These are phyloP conservation scores for Drosophila anceps DNA, from an alignment of 2,888 invertebrate genomes.

Conservation along the genomic window DNA sequence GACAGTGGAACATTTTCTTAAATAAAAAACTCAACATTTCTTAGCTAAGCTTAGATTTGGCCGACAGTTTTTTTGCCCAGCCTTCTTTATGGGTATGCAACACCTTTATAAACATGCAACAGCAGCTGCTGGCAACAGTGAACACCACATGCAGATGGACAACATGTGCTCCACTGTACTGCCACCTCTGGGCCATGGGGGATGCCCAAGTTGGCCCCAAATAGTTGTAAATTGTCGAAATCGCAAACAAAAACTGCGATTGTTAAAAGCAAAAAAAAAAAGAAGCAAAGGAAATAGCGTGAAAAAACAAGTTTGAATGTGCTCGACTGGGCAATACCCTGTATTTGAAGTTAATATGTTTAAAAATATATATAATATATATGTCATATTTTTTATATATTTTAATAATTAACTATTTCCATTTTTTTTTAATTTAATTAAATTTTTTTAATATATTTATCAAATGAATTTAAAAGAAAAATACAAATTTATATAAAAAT, in stretches of 20 bases:
- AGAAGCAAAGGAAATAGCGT: constrained; percentile 5
- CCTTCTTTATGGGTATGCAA: not conserved
- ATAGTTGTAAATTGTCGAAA: constrained; percentile 68
- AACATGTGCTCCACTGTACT: constrained; percentile 37
- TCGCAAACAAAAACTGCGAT: constrained; percentile 44
- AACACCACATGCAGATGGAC: not conserved
- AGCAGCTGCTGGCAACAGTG: not conserved
- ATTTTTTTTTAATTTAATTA: no score
- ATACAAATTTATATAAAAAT: no score
- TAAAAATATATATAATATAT: no score
- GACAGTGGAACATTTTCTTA: constrained; percentile 35
- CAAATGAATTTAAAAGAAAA: no score
- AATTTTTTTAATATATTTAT: no score
- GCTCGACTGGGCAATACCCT: not conserved
- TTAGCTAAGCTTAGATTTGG: not conserved
- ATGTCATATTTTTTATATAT: no score
- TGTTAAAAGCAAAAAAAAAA: constrained; percentile 6
- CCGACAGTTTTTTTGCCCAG: constrained; percentile 1
- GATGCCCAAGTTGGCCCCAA: constrained; percentile 16
- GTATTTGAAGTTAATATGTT: no score
- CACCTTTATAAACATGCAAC: not conserved
- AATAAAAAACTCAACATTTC: not conserved
- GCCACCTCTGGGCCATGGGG: not conserved
- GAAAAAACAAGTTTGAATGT: not conserved
- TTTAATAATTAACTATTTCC: no score